Evolutionary conservation across 2,888 invertebrate species (phyloP).

Genomic region (Ormyrus rosae): DNA sequence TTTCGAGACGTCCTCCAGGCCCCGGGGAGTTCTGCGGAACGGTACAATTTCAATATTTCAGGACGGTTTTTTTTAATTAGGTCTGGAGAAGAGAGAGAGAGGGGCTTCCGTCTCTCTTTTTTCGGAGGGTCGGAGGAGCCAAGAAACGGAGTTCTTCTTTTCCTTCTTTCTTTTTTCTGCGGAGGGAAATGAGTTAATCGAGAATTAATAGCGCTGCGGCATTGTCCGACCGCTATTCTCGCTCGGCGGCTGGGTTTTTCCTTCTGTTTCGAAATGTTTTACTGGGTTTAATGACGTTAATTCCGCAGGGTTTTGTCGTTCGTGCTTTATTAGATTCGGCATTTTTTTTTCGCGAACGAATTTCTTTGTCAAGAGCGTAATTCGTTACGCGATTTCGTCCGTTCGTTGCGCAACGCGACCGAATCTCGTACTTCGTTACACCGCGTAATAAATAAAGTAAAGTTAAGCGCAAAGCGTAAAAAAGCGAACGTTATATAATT

Average conservation of each 20-base stretch:
- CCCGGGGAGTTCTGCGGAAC: constrained; percentile 84
- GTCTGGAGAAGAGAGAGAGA: constrained; percentile 6
- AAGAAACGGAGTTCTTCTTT: not conserved
- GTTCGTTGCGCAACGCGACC: too few species aligned
- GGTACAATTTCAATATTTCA: constrained; percentile 27
- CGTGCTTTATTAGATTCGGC: not conserved
- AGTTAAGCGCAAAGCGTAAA: too few species aligned
- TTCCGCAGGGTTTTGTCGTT: not conserved
- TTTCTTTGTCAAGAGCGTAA: not conserved
- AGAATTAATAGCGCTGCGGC: constrained; percentile 13
- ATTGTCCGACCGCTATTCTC: too few species aligned
- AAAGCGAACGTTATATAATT: too few species aligned
- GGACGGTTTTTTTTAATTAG: constrained; percentile 21
- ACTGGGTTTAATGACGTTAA: too few species aligned
- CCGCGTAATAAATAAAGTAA: too few species aligned
- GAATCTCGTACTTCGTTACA: too few species aligned
- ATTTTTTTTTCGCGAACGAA: not conserved
- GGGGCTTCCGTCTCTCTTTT: not conserved
- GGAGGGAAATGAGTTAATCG: constrained; percentile 17
- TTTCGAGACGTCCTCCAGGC: constrained; percentile 85
- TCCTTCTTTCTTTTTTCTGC: not conserved
- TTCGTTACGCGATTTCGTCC: too few species aligned
- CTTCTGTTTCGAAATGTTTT: too few species aligned
- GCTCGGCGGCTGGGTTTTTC: too few species aligned
- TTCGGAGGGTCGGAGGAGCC: not conserved